Base-by-base conservation (phyloP, 2,888 invertebrate species). In the Leptopilina drosophilae region DNA sequence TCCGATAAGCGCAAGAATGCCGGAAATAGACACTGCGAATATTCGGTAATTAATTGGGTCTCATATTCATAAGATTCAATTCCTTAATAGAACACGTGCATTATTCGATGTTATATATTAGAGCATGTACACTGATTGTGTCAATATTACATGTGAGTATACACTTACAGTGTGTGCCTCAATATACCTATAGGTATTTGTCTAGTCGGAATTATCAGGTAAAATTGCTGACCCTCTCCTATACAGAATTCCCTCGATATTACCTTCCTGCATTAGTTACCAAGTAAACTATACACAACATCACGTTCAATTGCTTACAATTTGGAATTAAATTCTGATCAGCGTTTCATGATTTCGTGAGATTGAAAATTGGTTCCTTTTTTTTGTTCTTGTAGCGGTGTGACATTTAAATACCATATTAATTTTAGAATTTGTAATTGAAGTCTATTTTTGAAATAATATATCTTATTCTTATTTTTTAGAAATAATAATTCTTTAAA, bases 1-100 rank as follows among this genome's bases (percentile, higher is more conserved):
- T 69, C 33, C 49, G 49, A 69, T 69, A 69, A 69, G 33, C 69
- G 33, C 26, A 69, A 20, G 49, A 26, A 69, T 49, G 67, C 26
- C 15, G 59, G 49, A 11, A 49, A 12, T 64, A 20, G 15, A 53
- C 49, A 53, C 49, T 53, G 11, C 1, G 26, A 49, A 20, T 20
- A 20, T 62, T 62, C 15, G 20, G 20, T 9, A 26, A 33, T 33
- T 69, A 53, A 53, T 49, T 69, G 7, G 12, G 49, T n/a, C 53
- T 62, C 62, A 49, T 49, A 4, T 62, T 69, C 53, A 49, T 53
- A 12, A 62, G 42, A 42, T 42, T 8, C 49, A 42, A n/a, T n/a
- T 53, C 14, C 69, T 53, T 69, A 53, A 69, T 69, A 26, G 69
- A 2, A 69, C 49, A 20, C 49, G 42, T 15, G 20, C 67, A 67